These are phyloP conservation scores for Amblyopsis hoosieri DNA, from an alignment of 2,797 vertebrate genomes.

Conservation along the genomic window DNA sequence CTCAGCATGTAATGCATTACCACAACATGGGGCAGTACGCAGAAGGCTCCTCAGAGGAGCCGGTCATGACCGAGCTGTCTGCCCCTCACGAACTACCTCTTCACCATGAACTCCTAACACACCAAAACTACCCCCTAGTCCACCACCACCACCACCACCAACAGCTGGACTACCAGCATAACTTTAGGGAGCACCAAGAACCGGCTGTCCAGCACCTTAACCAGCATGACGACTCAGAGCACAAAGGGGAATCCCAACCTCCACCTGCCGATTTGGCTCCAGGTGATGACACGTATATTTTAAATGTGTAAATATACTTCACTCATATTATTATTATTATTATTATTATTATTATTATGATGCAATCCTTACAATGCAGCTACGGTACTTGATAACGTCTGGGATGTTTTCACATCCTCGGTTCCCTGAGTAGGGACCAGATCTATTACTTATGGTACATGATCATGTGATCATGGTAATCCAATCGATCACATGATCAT, in stretches of 20 bases:
- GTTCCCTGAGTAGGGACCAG: no score
- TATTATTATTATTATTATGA: no score
- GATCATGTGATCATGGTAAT: no score
- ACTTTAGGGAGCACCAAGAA: constrained; percentile 44
- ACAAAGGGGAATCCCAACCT: constrained; percentile 46
- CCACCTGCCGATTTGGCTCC: constrained; percentile 35
- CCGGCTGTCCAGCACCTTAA: constrained; percentile 38
- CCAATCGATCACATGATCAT: no score
- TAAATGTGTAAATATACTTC: neutral
- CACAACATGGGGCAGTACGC: constrained; percentile 57
- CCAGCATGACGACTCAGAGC: constrained; percentile 13
- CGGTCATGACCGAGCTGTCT: constrained; percentile 65
- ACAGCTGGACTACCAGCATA: constrained; percentile 47
- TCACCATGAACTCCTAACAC: constrained; percentile 48
- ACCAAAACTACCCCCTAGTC: constrained; percentile 46
- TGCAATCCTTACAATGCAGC: no score
- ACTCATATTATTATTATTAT: no score
- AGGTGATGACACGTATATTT: constrained; percentile 25
- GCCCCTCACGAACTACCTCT: constrained; percentile 63
- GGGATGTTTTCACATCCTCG: no score
- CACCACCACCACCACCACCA: constrained; percentile 41
- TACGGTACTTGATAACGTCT: no score
- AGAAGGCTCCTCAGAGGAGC: constrained; percentile 63
- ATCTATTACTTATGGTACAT: no score
- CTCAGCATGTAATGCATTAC: constrained; percentile 65